Conservation (phyloP, 1,140 invertebrate species). For the Paraescarpia echinospica region DNA sequence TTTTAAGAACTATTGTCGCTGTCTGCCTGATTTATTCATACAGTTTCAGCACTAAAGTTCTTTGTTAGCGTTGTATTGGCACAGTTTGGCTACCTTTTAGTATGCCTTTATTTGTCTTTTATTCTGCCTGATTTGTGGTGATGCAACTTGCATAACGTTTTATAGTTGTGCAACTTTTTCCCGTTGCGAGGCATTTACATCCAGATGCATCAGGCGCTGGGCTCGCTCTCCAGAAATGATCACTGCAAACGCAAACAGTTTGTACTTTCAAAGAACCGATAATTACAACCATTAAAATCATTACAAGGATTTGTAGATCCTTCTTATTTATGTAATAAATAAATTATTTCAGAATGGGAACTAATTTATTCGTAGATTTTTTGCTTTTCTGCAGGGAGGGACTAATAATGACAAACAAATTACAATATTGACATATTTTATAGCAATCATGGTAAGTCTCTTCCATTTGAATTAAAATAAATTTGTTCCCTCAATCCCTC, state of each 20-base stretch:
- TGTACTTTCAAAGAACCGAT: not conserved
- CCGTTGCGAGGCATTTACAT: not conserved
- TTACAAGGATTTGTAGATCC: not conserved
- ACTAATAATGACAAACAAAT: not conserved
- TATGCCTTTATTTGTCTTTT: not conserved
- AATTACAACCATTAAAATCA: not conserved
- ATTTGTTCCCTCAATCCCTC: not conserved
- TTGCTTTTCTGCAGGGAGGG: not conserved
- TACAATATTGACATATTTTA: too few relatives aligned
- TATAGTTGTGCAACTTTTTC: not conserved
- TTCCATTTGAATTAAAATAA: too few relatives aligned
- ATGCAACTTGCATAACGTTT: not conserved
- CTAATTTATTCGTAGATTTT: not conserved
- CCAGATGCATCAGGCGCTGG: not conserved
- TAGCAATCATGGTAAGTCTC: too few relatives aligned
- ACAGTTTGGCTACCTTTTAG: not conserved
- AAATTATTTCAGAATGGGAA: not conserved
- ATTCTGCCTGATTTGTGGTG: not conserved
- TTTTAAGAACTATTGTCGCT: not conserved
- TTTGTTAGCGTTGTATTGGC: not conserved
- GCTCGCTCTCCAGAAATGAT: not conserved
- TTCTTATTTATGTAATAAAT: not conserved
- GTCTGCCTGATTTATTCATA: not conserved
- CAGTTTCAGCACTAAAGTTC: not conserved
- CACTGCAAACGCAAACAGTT: not conserved